A percentile compares a stretch with the other conserved stretches of the same genome.
Conservation (phyloP, 2,888 invertebrate species). For the Embidobia sp. region DNA sequence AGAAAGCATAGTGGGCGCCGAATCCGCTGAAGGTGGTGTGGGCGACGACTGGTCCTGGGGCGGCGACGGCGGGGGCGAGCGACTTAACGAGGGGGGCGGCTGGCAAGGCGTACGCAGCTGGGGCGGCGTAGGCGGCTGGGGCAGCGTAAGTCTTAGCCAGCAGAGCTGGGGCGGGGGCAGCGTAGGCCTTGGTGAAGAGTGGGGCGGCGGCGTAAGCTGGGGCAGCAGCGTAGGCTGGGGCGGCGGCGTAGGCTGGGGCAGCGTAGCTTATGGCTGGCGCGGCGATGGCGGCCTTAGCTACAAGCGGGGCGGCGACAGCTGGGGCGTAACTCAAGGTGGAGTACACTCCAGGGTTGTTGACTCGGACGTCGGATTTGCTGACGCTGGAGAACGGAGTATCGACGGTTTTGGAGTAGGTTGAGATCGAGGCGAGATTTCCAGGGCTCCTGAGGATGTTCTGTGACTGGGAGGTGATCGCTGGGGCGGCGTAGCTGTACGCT, state of each 20-base stretch:
- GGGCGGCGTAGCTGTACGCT: conserved; percentile 61
- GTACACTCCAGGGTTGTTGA: conserved; percentile 82
- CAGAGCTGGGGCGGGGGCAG: conserved; percentile 65
- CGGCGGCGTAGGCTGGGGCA: conserved; percentile 68
- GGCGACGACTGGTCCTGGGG: conserved; percentile 64
- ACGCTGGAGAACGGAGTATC: conserved; percentile 87
- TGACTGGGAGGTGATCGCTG: conserved; percentile 74
- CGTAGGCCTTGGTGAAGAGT: conserved; percentile 39
- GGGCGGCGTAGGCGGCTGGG: conserved; percentile 69
- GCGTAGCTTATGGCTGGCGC: conserved; percentile 63
- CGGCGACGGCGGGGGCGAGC: conserved; percentile 54
- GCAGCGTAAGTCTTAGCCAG: conserved; percentile 66
- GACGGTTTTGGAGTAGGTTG: conserved; percentile 87
- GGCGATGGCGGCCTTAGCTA: conserved; percentile 72
- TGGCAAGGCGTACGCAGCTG: conserved; percentile 53
- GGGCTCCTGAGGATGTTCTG: conserved; percentile 82
- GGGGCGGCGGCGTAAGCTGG: conserved; percentile 47
- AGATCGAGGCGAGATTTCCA: conserved; percentile 85
- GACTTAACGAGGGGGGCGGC: conserved; percentile 58
- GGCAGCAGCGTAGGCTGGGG: conserved; percentile 35
- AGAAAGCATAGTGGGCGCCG: conserved; percentile 23
- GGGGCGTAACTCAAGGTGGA: conserved; percentile 54
- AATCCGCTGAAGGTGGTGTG: conserved; percentile 82
- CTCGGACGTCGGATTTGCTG: conserved; percentile 87
- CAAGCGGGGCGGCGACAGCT: conserved; percentile 67